Evolutionary conservation across 2,113 vertebrate genomes (phyloP).

Genomic region (Raja brachyura): DNA sequence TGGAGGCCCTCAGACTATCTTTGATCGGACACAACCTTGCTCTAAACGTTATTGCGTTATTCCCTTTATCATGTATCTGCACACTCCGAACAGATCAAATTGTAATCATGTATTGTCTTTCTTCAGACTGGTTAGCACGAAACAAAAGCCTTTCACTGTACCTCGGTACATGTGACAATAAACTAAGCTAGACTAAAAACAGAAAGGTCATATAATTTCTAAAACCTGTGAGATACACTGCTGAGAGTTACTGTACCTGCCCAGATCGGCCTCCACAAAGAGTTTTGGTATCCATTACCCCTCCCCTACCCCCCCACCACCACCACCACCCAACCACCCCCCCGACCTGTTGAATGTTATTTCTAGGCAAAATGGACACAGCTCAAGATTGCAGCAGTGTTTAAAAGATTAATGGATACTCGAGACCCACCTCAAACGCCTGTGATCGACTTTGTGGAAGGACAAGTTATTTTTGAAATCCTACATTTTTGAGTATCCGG

Average conservation of each 20-base stretch:
- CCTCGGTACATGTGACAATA: too few species aligned
- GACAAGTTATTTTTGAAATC: background rate
- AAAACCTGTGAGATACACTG: background rate
- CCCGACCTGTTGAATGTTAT: background rate
- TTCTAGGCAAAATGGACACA: background rate
- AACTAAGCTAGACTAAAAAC: too few species aligned
- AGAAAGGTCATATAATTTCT: background rate
- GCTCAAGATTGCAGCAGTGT: background rate
- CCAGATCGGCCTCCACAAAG: background rate
- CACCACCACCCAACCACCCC: too few species aligned
- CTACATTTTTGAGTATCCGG: background rate
- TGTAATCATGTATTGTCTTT: too few species aligned
- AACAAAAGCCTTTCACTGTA: too few species aligned
- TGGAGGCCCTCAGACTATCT: too few species aligned
- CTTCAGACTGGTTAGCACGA: too few species aligned
- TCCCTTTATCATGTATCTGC: too few species aligned
- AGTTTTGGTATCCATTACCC: background rate
- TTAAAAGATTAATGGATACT: background rate
- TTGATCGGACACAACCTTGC: too few species aligned
- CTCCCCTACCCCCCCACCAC: too few species aligned
- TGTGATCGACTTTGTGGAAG: background rate
- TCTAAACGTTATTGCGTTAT: too few species aligned
- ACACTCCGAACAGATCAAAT: too few species aligned
- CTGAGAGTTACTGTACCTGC: background rate
- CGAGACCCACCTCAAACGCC: background rate